A percentile compares a stretch with the other conserved stretches of the same genome.
phyloP scores from a whole-genome alignment of 2,888 invertebrate species.

The Eilema caniola region DNA sequence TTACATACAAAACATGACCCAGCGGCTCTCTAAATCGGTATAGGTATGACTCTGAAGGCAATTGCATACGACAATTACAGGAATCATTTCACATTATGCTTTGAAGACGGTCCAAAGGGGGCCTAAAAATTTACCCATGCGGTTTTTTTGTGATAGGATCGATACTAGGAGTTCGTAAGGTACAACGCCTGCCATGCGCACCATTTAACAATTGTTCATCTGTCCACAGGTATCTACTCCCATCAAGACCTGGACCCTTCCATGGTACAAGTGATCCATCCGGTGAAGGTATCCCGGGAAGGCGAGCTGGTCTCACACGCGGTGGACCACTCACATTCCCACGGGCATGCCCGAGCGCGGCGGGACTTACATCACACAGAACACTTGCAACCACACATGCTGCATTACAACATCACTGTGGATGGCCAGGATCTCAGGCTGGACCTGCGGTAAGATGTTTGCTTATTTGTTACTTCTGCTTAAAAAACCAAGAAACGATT shows the following conservation, averaged over 20 bases:
- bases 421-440: constrained; percentile 79
- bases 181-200: background rate
- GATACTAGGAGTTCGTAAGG: too few relatives aligned
- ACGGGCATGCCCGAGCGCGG: constrained; percentile 84
- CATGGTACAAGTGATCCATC: constrained; percentile 87
- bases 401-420: constrained; percentile 83
- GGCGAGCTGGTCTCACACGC: constrained; percentile 87
- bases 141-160: too few relatives aligned
- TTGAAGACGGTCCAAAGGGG: too few relatives aligned
- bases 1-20: too few relatives aligned
- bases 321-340: constrained; percentile 85
- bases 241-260: constrained; percentile 81
- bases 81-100: too few relatives aligned
- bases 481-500: background rate
- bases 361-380: constrained; percentile 72
- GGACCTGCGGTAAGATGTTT: constrained; percentile 75
- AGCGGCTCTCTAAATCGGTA: too few relatives aligned
- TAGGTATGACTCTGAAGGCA: too few relatives aligned
- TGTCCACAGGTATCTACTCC: constrained; percentile 79
- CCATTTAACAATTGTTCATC: background rate
- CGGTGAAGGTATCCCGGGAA: constrained; percentile 87
- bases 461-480: background rate
- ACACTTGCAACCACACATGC: constrained; percentile 68
- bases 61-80: too few relatives aligned
- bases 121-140: too few relatives aligned